These are phyloP conservation scores for Ancistrus triradiatus DNA, from an alignment of 2,113 vertebrate species.

Conservation along the genomic window DNA sequence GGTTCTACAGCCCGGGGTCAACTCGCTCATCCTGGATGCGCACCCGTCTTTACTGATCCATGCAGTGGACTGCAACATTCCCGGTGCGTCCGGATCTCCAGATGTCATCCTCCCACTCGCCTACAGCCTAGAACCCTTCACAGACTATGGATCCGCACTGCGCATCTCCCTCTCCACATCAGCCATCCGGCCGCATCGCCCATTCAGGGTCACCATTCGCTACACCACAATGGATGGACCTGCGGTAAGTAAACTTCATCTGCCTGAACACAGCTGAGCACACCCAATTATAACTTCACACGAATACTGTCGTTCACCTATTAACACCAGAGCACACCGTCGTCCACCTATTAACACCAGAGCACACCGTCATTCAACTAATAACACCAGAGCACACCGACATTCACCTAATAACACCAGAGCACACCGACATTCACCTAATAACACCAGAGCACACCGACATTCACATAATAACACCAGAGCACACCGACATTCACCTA, in stretches of 20 bases:
- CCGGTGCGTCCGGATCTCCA: constrained; percentile 35
- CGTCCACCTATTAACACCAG: too few relatives aligned
- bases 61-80: constrained; percentile 70
- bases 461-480: too few relatives aligned
- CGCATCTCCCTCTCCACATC: constrained; percentile 75
- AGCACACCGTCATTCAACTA: too few relatives aligned
- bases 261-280: too few relatives aligned
- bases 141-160: constrained; percentile 86
- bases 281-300: too few relatives aligned
- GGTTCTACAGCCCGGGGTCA: constrained; percentile 64
- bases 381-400: too few relatives aligned
- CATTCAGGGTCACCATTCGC: constrained; percentile 82
- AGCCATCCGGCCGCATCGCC: constrained; percentile 62
- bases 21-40: constrained; percentile 77
- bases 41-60: constrained; percentile 80
- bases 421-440: too few relatives aligned
- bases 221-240: constrained; percentile 88
- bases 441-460: too few relatives aligned
- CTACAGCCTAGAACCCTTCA: constrained; percentile 81
- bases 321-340: too few relatives aligned
- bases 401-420: too few relatives aligned
- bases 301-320: too few relatives aligned
- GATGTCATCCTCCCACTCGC: constrained; percentile 63
- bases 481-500: too few relatives aligned
- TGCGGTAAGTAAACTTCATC: constrained; percentile 67